A percentile compares a stretch with the other conserved stretches of the same genome.
Conservation (phyloP, 2,888 invertebrate species). For the Panzeria rudis region DNA sequence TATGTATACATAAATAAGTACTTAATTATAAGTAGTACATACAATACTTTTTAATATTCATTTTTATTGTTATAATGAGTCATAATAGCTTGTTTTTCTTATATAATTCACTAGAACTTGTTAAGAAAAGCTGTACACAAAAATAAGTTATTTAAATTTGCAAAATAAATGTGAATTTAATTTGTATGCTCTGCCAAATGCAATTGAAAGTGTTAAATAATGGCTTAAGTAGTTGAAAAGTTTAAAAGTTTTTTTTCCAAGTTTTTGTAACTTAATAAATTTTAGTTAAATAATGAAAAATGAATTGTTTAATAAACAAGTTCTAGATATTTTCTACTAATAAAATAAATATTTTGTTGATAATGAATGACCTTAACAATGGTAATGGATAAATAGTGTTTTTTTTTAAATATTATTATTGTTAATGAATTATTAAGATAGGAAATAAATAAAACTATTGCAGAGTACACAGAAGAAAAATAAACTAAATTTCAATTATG, state of each 20-base stretch:
- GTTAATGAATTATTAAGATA: constrained; percentile 41
- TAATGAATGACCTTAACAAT: constrained; percentile 59
- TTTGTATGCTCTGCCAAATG: constrained; percentile 17
- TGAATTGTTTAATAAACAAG: constrained; percentile 25
- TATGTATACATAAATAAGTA: background rate
- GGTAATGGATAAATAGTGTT: constrained; percentile 39
- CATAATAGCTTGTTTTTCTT: constrained; percentile 10
- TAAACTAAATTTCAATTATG: background rate
- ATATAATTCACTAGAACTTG: constrained; percentile 22
- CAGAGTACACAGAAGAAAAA: background rate
- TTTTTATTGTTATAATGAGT: constrained; percentile 8
- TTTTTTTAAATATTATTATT: constrained; percentile 44
- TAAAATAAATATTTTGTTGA: constrained; percentile 37
- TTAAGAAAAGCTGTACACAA: background rate
- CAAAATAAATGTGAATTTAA: background rate
- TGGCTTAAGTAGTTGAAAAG: constrained; percentile 28
- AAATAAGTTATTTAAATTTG: background rate
- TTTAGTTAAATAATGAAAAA: constrained; percentile 43
- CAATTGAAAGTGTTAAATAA: constrained; percentile 32
- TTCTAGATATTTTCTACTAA: constrained; percentile 2
- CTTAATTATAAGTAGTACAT: constrained; percentile 12
- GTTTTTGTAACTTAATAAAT: constrained; percentile 6
- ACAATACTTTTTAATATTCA: background rate
- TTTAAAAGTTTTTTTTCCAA: background rate
- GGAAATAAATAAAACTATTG: constrained; percentile 15